Conservation (phyloP, 2,888 invertebrate genomes). For the Apodemia duryi region DNA sequence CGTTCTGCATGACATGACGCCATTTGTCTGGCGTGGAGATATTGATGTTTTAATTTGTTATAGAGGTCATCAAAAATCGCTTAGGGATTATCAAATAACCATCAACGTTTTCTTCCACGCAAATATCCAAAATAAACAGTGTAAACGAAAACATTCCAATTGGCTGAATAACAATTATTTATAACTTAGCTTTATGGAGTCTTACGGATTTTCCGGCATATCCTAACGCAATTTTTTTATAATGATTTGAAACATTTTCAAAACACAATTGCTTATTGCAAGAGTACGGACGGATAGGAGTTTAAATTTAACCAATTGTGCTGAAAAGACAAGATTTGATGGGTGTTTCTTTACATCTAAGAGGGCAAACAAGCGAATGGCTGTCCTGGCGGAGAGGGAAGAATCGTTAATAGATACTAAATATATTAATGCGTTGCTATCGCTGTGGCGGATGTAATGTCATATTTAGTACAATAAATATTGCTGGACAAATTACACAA, state of each 20-base stretch:
- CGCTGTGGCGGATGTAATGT: no score
- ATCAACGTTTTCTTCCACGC: conserved; percentile 43
- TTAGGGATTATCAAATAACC: conserved; percentile 53
- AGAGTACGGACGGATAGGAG: not conserved
- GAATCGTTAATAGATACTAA: no score
- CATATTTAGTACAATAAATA: no score
- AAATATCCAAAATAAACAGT: conserved; percentile 32
- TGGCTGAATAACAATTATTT: conserved; percentile 12
- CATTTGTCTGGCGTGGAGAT: conserved; percentile 27
- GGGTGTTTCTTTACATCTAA: no score
- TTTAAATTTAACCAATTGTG: no score
- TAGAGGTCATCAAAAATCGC: conserved; percentile 60
- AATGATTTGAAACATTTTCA: not conserved
- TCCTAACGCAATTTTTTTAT: not conserved
- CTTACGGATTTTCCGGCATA: not conserved
- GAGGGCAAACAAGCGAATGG: no score
- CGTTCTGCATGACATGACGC: conserved; percentile 14
- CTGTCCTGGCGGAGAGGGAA: no score
- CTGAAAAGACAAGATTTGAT: no score
- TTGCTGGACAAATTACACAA: no score
- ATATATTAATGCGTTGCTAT: no score
- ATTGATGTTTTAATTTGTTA: conserved; percentile 36
- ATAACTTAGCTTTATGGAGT: not conserved
- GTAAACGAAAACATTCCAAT: not conserved
- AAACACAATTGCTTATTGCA: not conserved